These are phyloP conservation scores for Aplysia californica DNA, from an alignment of 1,140 invertebrate genomes.

Conservation along the genomic window DNA sequence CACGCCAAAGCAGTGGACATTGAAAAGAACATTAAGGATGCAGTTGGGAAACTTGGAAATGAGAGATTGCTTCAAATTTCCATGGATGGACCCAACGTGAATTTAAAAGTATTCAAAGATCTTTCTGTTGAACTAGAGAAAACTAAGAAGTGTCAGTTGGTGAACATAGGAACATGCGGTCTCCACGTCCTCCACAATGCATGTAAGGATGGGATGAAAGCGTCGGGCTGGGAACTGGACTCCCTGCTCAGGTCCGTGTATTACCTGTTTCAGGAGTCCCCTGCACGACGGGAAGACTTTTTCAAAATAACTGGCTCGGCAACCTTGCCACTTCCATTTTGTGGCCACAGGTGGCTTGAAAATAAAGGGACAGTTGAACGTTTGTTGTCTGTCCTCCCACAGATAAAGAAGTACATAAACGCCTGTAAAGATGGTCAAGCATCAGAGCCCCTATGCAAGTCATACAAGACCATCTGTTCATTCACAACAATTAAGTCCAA, in stretches of 20 bases:
- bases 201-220: constrained; percentile 28
- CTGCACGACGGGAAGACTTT: constrained; percentile 33
- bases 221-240: constrained; percentile 27
- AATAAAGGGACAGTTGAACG: constrained; percentile 24
- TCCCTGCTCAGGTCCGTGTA: constrained; percentile 27
- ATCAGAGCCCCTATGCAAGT: constrained; percentile 8
- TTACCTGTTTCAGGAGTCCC: constrained; percentile 29
- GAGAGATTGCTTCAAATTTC: constrained; percentile 34
- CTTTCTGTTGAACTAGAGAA: constrained; percentile 13
- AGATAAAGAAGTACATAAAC: constrained; percentile 8
- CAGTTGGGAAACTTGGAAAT: constrained; percentile 10
- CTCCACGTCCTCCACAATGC: constrained; percentile 37
- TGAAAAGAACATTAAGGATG: constrained; percentile 23
- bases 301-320: constrained; percentile 15
- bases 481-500: background rate
- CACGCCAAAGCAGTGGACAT: constrained; percentile 38
- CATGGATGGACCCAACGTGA: constrained; percentile 49
- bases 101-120: constrained; percentile 28
- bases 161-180: constrained; percentile 40
- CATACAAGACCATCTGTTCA: constrained; percentile 1
- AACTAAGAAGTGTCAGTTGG: background rate
- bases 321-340: constrained; percentile 32
- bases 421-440: background rate
- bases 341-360: constrained; percentile 29
- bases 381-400: constrained; percentile 12